A percentile compares a stretch with the other conserved stretches of the same genome.
Evolutionary conservation across 2,888 invertebrate species (phyloP).

Genomic region (Drosophila stalkeri): DNA sequence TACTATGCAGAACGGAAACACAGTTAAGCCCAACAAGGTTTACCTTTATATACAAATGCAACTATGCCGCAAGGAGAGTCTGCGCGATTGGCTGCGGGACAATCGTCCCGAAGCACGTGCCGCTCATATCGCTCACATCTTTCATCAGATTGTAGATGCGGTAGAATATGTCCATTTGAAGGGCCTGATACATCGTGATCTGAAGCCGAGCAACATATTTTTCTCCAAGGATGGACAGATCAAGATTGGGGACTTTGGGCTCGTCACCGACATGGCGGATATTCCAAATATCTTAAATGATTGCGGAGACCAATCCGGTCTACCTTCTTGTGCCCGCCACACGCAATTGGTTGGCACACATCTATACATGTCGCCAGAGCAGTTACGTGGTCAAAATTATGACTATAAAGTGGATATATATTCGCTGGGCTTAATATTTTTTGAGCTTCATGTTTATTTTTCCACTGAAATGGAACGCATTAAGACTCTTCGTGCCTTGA

Average conservation of each 20-base stretch:
- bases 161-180: slow-evolving; percentile 97
- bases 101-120: slow-evolving; percentile 86
- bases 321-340: slow-evolving; percentile 85
- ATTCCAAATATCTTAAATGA: slow-evolving; percentile 84
- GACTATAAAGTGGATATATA: slow-evolving; percentile 98
- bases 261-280: slow-evolving; percentile 95
- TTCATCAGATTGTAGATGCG: slow-evolving; percentile 96
- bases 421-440: slow-evolving; percentile 96
- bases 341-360: slow-evolving; percentile 93
- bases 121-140: slow-evolving; percentile 88
- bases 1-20: slow-evolving; percentile 40
- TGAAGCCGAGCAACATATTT: slow-evolving; percentile 97
- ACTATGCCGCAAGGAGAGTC: slow-evolving; percentile 93
- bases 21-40: slow-evolving; percentile 85
- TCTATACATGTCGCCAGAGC: slow-evolving; percentile 99
- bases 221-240: slow-evolving; percentile 95
- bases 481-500: slow-evolving; percentile 88
- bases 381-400: slow-evolving; percentile 90
- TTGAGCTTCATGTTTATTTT: slow-evolving; percentile 96
- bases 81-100: slow-evolving; percentile 94
- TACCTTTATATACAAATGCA: slow-evolving; percentile 99
- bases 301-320: slow-evolving; percentile 74
- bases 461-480: slow-evolving; percentile 95
- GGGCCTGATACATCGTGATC: slow-evolving; percentile 97
- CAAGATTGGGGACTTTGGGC: slow-evolving; percentile 99